These are phyloP conservation scores for Amazona finschi DNA, from an alignment of 2,797 vertebrate species.

Conservation along the genomic window DNA sequence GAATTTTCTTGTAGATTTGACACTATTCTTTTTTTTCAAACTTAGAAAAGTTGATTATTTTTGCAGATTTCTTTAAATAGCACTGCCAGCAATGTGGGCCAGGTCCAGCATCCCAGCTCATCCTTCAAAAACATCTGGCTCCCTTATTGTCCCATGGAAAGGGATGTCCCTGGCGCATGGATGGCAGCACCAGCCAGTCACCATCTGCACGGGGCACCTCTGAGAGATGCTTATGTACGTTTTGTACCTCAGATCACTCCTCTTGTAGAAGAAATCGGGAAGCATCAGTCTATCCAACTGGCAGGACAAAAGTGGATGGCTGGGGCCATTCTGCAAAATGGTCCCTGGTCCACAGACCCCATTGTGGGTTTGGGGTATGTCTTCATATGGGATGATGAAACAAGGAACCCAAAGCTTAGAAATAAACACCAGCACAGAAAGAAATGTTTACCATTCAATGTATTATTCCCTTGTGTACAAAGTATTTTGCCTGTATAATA, in stretches of 20 bases:
- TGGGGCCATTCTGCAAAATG: not conserved
- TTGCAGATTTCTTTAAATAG: not conserved
- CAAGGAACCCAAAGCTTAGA: not conserved
- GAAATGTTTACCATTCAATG: constrained; percentile 36
- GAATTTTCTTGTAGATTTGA: not conserved
- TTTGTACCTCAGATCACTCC: not conserved
- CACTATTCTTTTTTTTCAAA: not conserved
- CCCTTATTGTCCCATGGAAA: not conserved
- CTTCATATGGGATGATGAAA: not conserved
- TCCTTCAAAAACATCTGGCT: not conserved
- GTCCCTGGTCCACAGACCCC: not conserved
- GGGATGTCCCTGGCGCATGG: not conserved
- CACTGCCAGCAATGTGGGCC: not conserved
- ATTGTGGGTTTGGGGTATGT: not conserved
- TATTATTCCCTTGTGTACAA: constrained; percentile 66
- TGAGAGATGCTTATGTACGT: not conserved
- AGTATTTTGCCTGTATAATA: constrained; percentile 59
- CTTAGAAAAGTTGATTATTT: not conserved
- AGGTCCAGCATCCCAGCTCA: not conserved
- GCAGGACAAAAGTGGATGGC: not conserved
- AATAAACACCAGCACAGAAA: constrained; percentile 36
- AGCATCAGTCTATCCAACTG: not conserved
- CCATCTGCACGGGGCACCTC: rapidly evolving
- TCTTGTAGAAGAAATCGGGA: not conserved
- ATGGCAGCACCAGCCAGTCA: not conserved